Conservation (phyloP, 2,113 vertebrate genomes). For the Redunca redunca region DNA sequence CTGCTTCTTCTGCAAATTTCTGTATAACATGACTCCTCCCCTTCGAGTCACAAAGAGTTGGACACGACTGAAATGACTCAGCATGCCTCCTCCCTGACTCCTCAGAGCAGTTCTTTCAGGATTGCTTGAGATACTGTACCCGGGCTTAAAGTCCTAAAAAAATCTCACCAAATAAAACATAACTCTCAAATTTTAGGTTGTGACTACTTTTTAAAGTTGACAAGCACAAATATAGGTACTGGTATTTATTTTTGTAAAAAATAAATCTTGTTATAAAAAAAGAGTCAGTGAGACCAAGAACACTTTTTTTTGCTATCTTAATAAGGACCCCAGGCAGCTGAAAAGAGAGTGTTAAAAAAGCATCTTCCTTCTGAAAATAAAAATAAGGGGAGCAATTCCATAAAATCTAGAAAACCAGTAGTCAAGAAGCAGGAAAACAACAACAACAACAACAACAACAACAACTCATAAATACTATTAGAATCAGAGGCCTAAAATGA, state of each 20-base stretch:
- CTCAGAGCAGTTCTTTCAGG: background rate
- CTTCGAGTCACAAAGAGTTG: background rate
- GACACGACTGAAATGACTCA: background rate
- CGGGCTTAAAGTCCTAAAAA: background rate
- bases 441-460: too few relatives aligned
- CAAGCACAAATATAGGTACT: background rate
- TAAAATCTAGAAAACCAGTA: background rate
- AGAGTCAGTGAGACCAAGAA: background rate
- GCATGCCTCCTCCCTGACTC: background rate
- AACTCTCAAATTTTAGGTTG: background rate
- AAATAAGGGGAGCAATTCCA: background rate
- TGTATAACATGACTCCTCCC: background rate
- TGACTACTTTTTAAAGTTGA: background rate
- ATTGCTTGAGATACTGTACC: background rate
- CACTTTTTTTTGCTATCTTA: background rate
- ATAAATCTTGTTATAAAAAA: background rate
- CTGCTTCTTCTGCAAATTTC: background rate
- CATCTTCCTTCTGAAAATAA: background rate
- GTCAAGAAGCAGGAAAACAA: background rate
- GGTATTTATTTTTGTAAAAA: slow-evolving; percentile 10
- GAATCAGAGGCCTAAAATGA: slow-evolving; percentile 10
- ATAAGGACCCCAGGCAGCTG: background rate
- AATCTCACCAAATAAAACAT: background rate
- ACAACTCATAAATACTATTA: background rate
- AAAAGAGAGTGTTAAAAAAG: background rate